Base-by-base conservation (phyloP, 2,888 invertebrate genomes). In the Choristoneura rosaceana region DNA sequence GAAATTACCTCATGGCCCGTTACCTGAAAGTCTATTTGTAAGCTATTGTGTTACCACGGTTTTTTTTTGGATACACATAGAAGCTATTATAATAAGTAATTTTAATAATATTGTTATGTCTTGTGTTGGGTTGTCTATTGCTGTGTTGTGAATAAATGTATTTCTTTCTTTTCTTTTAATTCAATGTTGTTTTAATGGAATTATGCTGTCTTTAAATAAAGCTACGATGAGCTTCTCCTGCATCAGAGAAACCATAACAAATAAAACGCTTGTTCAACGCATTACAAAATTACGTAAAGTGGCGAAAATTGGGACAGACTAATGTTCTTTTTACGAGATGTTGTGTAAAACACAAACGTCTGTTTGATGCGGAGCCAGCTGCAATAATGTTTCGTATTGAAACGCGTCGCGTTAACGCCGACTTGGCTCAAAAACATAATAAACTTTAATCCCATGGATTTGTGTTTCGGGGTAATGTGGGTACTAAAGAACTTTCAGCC, bases 261-360 rank as follows among this genome's bases (percentile, higher is more conserved):
- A 61, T 10, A 62, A 45, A 63, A 45, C 25, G 41, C 43, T 14
- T 15, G 47, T 47, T 47, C 4, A n/a, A 38, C 34, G 47, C 17
- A 33, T 62, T 64, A 64, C 9, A 14, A 68, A 68, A 60, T 68
- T 34, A 60, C 38, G 60, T 50, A 81, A 81, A 80, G 76, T 77
- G 77, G 77, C 68, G 73, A 78, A 84, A 88, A 88, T 85, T 82
- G 76, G 87, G 81, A 79, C 82, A 77, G 78, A 77, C 81, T 88
- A 87, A 89, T 88, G 89, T 82, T 81, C 83, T 85, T 90, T 90
- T 91, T 91, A 91, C 88, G 90, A 88, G 82, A 82, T 74, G 71
- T 78, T 84, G 81, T 84, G 83, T 82, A 83, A 84, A 82, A 84
- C 81, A 79, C 79, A 80, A 79, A 82, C 82, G 67, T 74, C 74